Conservation (phyloP, 2,888 invertebrate species). For the Melieria picta region DNA sequence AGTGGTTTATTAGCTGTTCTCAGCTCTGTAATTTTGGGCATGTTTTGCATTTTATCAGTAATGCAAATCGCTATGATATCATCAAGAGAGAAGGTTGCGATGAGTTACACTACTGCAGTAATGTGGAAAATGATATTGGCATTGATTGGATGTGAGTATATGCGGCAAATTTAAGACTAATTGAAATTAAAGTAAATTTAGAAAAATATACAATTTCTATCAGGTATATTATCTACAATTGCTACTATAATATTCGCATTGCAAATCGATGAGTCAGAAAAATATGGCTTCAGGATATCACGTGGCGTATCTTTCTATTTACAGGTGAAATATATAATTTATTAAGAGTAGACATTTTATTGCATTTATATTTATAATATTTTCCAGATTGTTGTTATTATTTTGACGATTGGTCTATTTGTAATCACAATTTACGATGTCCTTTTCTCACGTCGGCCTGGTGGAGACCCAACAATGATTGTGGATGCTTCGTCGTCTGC, state of each 20-base stretch:
- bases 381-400: slow-evolving; percentile 81
- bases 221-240: slow-evolving; percentile 83
- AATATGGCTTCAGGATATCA: slow-evolving; percentile 78
- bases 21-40: slow-evolving; percentile 77
- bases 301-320: slow-evolving; percentile 88
- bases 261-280: slow-evolving; percentile 81
- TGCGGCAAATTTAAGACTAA: background rate
- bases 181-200: background rate
- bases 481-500: slow-evolving; percentile 68
- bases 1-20: slow-evolving; percentile 83
- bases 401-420: slow-evolving; percentile 78
- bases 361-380: background rate
- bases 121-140: slow-evolving; percentile 83
- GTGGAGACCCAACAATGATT: slow-evolving; percentile 82
- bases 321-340: slow-evolving; percentile 71
- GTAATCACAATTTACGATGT: slow-evolving; percentile 84
- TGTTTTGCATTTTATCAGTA: slow-evolving; percentile 82
- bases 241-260: slow-evolving; percentile 86
- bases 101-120: slow-evolving; percentile 81
- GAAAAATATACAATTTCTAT: background rate
- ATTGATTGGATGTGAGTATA: slow-evolving; percentile 78
- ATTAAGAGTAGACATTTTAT: slow-evolving; percentile 3
- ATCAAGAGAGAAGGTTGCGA: slow-evolving; percentile 81
- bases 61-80: slow-evolving; percentile 89
- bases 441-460: slow-evolving; percentile 77